Evolutionary conservation across 1,140 invertebrate species (phyloP), one percentile per base, ranked within the genome.

Genomic region (Drosophila arawakana): DNA sequence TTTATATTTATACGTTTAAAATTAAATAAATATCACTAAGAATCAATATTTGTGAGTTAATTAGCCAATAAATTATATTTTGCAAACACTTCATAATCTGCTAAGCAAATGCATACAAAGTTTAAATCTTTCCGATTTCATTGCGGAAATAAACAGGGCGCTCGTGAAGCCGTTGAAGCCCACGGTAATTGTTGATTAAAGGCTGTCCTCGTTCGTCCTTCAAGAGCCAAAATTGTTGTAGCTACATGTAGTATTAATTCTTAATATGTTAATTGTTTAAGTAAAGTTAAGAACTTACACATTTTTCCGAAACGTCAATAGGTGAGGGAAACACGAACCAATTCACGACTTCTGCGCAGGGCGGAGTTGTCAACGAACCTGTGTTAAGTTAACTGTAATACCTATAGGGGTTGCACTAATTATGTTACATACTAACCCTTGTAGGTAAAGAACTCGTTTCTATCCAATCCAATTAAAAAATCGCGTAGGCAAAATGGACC

Each of bases 321-420:
- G 96, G 94, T 8, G 96, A 94, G 1, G 96, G 94, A 90, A 98
- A 97, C 4, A 99, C 94, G 65, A 98, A 96, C 98, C 98, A 99
- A 9, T 95, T 96, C 25, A 98, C 97, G 57, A 94, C 95, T 93
- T 99, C 97, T 44, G 94, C 95, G 80, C 97, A 98, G 1, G 98
- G 97, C 0, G 98, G 97, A 0, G 97, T 98, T 7, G 98, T 99
- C 11, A 99, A 93, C 0, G 97, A 98, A 0, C 98, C 91, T 84
- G 52, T n/a, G 44, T 8, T 18, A 30, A 46, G n/a, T 37, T 10
- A 25, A 11, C 18, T 1, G 18, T 21, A 21, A 21, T 21, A 21
- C 18, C 0, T 21, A 21, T 21, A 58, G 7, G 7, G 11, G 7
- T 15, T 43, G 7, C 35, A 18, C 0, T 7, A 4, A 2, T n/a